A percentile compares a stretch with the other conserved stretches of the same genome.
These are phyloP conservation scores for Oscarella lobularis DNA, from an alignment of 37 sponge, comb jelly and placozoan species.

Conservation along the genomic window DNA sequence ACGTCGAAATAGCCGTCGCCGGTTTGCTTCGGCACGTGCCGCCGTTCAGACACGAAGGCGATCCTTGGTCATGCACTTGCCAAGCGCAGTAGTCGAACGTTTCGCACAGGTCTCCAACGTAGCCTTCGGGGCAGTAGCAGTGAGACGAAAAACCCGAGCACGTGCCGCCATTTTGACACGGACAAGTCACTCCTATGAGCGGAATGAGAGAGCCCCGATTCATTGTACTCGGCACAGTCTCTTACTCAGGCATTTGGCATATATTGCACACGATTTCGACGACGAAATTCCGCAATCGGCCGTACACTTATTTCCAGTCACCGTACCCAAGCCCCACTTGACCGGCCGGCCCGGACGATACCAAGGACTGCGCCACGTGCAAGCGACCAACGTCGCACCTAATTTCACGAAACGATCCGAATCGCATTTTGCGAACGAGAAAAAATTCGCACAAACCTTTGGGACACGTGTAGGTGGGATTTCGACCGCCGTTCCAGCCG, in stretches of 20 bases:
- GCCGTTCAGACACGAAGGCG: not conserved
- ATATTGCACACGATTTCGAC: not conserved
- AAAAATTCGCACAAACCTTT: not conserved
- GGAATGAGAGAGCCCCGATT: no score
- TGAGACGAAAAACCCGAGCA: not conserved
- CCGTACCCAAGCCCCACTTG: not conserved
- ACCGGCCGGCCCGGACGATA: not conserved
- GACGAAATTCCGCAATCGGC: not conserved
- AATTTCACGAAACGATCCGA: not conserved
- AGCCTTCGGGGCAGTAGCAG: not conserved
- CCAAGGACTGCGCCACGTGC: not conserved
- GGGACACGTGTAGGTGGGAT: not conserved
- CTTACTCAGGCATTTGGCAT: not conserved
- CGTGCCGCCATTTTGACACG: slow-evolving; percentile 3
- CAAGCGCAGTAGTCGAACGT: slow-evolving; percentile 4
- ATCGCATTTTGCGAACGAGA: not conserved
- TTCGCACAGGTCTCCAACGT: slow-evolving; percentile 5
- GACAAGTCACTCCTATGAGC: not conserved
- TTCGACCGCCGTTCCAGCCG: not conserved
- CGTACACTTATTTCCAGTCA: not conserved
- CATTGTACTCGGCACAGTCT: not conserved
- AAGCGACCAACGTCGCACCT: not conserved
- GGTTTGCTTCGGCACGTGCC: not conserved
- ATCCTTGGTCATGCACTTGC: not conserved
- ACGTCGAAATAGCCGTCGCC: slow-evolving; percentile 1